Base-by-base conservation (phyloP, 2,113 vertebrate genomes). In the Dasypus novemcinctus region DNA sequence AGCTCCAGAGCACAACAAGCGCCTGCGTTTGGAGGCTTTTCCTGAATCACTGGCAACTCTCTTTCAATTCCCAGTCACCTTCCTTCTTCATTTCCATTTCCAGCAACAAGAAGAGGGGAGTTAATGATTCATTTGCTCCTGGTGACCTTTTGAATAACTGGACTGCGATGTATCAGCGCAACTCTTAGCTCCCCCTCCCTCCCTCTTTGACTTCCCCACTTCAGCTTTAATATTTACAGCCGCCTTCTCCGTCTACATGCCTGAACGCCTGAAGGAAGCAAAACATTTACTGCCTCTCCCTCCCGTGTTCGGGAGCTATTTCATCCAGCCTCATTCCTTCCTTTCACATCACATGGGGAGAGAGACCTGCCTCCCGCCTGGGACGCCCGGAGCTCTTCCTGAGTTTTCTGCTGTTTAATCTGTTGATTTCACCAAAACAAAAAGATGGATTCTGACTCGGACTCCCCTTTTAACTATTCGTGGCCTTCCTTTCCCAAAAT, bases 391-490 rank as follows among this genome's bases (percentile, higher is more conserved):
- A 97, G 96, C 96, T 81, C 95, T 90, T 74, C 83, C 98, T 41
- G 88, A 91, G 82, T 94, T 80, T 80, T 96, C 96, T 94, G 4
- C 95, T 93, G 71, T 64, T 36, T 87, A 49, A 29, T 78, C 95
- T 96, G 38, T 95, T 94, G 87, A 93, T 88, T 97, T 97, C 71
- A 63, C 36, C 85, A 29, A 71, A 96, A 89, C 93, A 74, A 74
- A 97, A 97, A 93, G 96, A 99, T 99, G 99, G 99, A 99, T 97
- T 99, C 99, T 61, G 99, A 99, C 97, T 99, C 99, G 1, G 99
- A 99, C 97, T 99, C 99, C 96, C 99, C 99, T 92, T 99, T 99
- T 98, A 99, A 99, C 98, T 99, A 99, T 98, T 99, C 99, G 72
- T 99, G 99, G 99, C 99, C 99, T 89, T 99, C 99, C 76, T 99